Evolutionary conservation across 30 jellyfish, hydroid and myxozoan genomes (phyloP), one percentile per base, ranked within the genome.

Genomic region (Clytia hemisphaerica): DNA sequence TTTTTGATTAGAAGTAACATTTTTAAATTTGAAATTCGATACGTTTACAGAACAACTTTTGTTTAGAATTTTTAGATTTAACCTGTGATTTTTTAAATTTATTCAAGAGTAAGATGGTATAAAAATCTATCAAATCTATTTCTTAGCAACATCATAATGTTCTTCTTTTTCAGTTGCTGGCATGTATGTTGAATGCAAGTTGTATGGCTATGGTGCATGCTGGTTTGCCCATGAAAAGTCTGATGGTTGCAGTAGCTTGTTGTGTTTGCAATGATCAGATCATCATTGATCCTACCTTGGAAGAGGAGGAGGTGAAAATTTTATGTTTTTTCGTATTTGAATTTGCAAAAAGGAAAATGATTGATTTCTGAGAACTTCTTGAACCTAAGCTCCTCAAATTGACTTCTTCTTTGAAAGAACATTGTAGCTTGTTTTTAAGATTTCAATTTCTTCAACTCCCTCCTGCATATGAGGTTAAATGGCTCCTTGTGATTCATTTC

Each of bases 191-290:
- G 37, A 88, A 88, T 76, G 79, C 93, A 4, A 81, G 89, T 6
- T 65, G 60, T 45, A 38, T 80, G 87, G 89, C 94, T 25, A 60
- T 79, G 49, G 54, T 88, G 15, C 92, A 88, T 73, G 97, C 97
- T 55, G 97, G 94, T 0, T 48, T 88, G 15, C 94, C 97, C 4
- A 33, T 88, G 85, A 61, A 74, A n/a, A 36, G 78, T 73, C 73
- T 88, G 94, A 80, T 83, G 45, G 97, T 72, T 19, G 94, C 94
- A 53, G 97, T 88, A 0, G 45, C 77, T 26, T 79, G 94, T 55
- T 82, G 62, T 35, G 15, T 88, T 3, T n/a, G 46, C 24, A 50
- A 75, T 15, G 97, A 81, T 49, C 71, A 69, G 30, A 61, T 71
- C 26, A 15, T 60, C 15, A 59, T 80, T 63, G 92, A 73, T 79